These are phyloP conservation scores for Tromatobia lineatoria DNA, from an alignment of 2,888 invertebrate species.

Conservation along the genomic window DNA sequence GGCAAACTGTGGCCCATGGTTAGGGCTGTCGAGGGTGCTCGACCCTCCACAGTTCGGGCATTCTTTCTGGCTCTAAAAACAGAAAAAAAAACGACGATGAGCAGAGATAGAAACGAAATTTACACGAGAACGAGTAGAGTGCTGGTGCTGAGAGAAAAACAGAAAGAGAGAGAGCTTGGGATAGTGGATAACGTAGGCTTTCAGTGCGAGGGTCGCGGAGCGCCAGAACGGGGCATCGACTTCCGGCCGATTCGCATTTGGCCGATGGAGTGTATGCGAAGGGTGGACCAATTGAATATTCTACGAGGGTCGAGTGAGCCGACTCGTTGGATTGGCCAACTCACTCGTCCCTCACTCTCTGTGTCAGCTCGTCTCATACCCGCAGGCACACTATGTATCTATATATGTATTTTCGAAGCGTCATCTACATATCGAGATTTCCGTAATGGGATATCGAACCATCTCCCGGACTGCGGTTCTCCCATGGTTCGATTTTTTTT, in stretches of 20 bases:
- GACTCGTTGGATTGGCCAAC: slow-evolving; percentile 54
- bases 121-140: slow-evolving; percentile 14
- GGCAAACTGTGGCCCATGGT: slow-evolving; percentile 27
- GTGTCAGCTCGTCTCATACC: slow-evolving; percentile 39
- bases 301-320: slow-evolving; percentile 66
- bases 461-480: slow-evolving; percentile 54
- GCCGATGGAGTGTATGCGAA: slow-evolving; percentile 60
- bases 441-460: slow-evolving; percentile 72
- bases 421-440: slow-evolving; percentile 82
- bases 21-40: neutral
- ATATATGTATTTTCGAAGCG: slow-evolving; percentile 69
- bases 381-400: slow-evolving; percentile 15
- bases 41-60: neutral
- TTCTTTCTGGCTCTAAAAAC: slow-evolving; percentile 1
- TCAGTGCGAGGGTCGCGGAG: slow-evolving; percentile 47
- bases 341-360: slow-evolving; percentile 48
- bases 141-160: slow-evolving; percentile 4
- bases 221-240: slow-evolving; percentile 47
- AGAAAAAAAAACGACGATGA: slow-evolving; percentile 13
- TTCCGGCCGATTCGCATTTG: slow-evolving; percentile 67
- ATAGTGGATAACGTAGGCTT: slow-evolving; percentile 46
- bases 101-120: slow-evolving; percentile 29
- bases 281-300: slow-evolving; percentile 77
- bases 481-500: slow-evolving; percentile 22
- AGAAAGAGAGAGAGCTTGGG: slow-evolving; percentile 30